Evolutionary conservation across 2,888 invertebrate species (phyloP).

Genomic region (Xanthia togata): DNA sequence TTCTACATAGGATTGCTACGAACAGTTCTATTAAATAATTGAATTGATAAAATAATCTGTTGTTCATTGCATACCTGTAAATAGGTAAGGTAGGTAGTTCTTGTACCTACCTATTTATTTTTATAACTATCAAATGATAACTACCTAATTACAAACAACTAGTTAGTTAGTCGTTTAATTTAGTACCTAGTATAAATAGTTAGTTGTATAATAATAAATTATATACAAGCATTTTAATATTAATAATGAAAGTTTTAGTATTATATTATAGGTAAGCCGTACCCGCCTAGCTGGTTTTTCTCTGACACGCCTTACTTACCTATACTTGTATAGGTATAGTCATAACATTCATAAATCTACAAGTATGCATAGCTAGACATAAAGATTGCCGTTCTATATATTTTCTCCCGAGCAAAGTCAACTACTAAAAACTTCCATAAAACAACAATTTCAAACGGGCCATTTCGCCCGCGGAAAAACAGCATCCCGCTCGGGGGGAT

Average conservation of each 20-base stretch:
- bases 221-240: background rate
- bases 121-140: too few species aligned
- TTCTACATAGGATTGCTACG: background rate
- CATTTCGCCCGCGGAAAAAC: slow-evolving; percentile 90
- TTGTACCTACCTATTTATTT: background rate
- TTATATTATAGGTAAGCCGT: background rate
- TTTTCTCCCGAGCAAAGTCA: slow-evolving; percentile 88
- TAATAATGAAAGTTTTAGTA: background rate
- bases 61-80: background rate
- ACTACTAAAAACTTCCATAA: slow-evolving; percentile 91
- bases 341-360: slow-evolving; percentile 52
- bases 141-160: too few species aligned
- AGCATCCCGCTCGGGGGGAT: slow-evolving; percentile 82
- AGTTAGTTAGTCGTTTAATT: background rate
- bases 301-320: slow-evolving; percentile 2
- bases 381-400: slow-evolving; percentile 86
- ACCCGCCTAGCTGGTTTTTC: background rate
- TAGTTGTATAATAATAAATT: background rate
- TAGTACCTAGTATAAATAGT: background rate
- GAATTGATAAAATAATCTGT: background rate
- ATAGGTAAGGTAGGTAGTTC: background rate
- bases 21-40: background rate
- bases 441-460: slow-evolving; percentile 90
- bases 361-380: slow-evolving; percentile 72
- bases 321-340: slow-evolving; percentile 19